These are phyloP conservation scores for Diabrotica undecimpunctata DNA, from an alignment of 1,140 invertebrate species.

Conservation along the genomic window DNA sequence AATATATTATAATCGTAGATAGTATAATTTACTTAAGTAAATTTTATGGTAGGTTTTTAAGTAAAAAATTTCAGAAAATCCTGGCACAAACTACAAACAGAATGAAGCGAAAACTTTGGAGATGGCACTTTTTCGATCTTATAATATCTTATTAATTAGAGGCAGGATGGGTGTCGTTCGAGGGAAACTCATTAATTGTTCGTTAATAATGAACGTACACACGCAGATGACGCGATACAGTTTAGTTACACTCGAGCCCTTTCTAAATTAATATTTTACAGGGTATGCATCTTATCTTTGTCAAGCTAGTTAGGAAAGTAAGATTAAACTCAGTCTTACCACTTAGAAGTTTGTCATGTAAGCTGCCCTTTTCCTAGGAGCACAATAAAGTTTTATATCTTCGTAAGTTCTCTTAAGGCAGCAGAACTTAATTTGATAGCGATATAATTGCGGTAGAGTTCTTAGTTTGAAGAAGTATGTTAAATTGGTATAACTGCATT, in stretches of 20 bases:
- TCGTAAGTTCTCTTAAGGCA: not conserved
- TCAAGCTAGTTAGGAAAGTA: not conserved
- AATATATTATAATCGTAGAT: too few relatives aligned
- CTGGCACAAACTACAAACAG: too few relatives aligned
- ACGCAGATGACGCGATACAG: constrained; percentile 1
- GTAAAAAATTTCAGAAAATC: too few relatives aligned
- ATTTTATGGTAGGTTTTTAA: too few relatives aligned
- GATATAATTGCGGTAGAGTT: not conserved
- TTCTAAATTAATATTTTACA: constrained; percentile 1
- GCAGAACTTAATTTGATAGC: constrained; percentile 2
- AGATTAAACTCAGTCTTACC: not conserved
- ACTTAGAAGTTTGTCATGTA: constrained; percentile 2
- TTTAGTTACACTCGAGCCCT: not conserved
- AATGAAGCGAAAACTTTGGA: too few relatives aligned
- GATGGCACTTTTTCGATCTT: too few relatives aligned
- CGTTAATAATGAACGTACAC: not conserved
- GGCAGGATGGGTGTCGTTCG: too few relatives aligned
- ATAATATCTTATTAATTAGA: too few relatives aligned
- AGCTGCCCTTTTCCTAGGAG: constrained; percentile 1
- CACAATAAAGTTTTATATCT: constrained; percentile 3
- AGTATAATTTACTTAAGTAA: too few relatives aligned
- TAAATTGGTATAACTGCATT: too few relatives aligned
- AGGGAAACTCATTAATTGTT: too few relatives aligned
- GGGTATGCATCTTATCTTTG: not conserved
- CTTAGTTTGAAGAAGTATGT: not conserved